phyloP scores from a whole-genome alignment of 2,797 vertebrate genomes.

The Eutrigla gurnardus region DNA sequence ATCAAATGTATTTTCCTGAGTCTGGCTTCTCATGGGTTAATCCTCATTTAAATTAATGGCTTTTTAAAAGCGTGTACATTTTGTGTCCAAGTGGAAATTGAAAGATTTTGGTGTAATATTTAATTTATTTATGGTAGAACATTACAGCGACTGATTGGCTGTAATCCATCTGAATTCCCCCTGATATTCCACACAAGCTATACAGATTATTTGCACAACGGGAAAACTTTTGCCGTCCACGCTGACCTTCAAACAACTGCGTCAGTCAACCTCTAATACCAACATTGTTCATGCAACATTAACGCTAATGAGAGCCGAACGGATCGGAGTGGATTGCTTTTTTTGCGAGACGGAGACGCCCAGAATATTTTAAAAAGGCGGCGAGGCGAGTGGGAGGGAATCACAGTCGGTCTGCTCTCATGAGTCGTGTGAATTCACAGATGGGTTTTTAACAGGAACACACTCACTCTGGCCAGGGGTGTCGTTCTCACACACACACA shows the following conservation, averaged over 20 bases:
- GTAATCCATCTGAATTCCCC: too few species aligned
- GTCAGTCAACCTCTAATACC: constrained; percentile 61
- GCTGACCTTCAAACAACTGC: constrained; percentile 58
- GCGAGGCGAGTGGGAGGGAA: constrained; percentile 43
- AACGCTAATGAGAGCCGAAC: constrained; percentile 66
- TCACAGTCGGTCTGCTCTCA: constrained; percentile 55
- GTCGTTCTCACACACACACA: constrained; percentile 50
- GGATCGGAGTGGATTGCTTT: constrained; percentile 57
- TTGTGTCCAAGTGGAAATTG: neutral
- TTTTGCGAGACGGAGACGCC: constrained; percentile 38
- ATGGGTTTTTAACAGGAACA: constrained; percentile 72
- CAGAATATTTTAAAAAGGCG: constrained; percentile 53
- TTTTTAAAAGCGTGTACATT: too few species aligned
- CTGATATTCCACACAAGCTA: too few species aligned
- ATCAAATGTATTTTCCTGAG: too few species aligned
- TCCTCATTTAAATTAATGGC: neutral
- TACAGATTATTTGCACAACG: too few species aligned
- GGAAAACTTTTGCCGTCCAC: neutral
- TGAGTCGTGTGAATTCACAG: constrained; percentile 62
- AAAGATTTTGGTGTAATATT: too few species aligned
- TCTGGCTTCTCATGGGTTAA: too few species aligned
- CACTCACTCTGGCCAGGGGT: constrained; percentile 61
- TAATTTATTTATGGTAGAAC: too few species aligned
- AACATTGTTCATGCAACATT: constrained; percentile 72
- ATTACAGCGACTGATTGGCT: too few species aligned